Evolutionary conservation across 2,888 invertebrate genomes (phyloP).

Genomic region (Parapristionchus giblindavisi): DNA sequence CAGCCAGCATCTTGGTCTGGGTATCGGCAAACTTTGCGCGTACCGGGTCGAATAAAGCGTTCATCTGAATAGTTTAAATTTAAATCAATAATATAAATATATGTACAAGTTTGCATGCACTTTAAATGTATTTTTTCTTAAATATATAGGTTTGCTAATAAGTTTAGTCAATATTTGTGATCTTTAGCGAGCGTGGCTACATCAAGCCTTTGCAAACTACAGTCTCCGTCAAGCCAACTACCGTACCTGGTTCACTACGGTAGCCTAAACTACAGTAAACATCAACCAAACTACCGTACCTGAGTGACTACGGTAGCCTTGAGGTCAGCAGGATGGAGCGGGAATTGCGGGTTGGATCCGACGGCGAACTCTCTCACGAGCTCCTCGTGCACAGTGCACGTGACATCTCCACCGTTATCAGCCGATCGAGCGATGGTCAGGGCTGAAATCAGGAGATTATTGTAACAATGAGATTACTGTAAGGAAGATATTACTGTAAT

Average conservation of each 20-base stretch:
- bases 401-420: conserved; percentile 83
- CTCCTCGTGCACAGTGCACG: conserved; percentile 80
- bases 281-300: conserved; percentile 6
- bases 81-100: too few relatives aligned
- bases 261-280: conserved; percentile 4
- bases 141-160: too few relatives aligned
- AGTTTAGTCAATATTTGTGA: too few relatives aligned
- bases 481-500: too few relatives aligned
- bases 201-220: too few relatives aligned
- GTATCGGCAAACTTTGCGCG: conserved; percentile 48
- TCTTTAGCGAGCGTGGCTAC: too few relatives aligned
- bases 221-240: too few relatives aligned
- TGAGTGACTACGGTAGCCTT: conserved; percentile 82
- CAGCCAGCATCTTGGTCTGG: conserved; percentile 49
- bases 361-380: conserved; percentile 75
- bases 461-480: too few relatives aligned
- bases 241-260: too few relatives aligned
- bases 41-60: conserved; percentile 48
- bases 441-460: conserved; percentile 37
- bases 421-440: conserved; percentile 67
- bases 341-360: conserved; percentile 49
- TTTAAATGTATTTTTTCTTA: too few relatives aligned
- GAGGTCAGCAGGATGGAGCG: conserved; percentile 90
- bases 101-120: too few relatives aligned
- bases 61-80: conserved; percentile 28